Evolutionary conservation across 2,113 vertebrate species (phyloP).

Genomic region (Oncorhynchus mykiss): DNA sequence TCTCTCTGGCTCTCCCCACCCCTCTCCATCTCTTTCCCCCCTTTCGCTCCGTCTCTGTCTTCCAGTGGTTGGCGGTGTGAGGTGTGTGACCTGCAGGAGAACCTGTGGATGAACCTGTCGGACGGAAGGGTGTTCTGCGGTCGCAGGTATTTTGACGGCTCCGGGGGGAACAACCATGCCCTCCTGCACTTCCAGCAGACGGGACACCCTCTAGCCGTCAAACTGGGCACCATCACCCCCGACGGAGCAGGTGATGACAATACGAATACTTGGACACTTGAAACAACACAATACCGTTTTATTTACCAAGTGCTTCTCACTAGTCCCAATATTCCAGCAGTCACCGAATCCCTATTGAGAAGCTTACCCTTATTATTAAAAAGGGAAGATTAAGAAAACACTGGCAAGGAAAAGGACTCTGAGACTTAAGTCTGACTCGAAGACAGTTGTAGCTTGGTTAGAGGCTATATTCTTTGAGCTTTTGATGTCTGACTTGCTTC

Average conservation of each 20-base stretch:
- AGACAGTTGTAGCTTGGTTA: no score
- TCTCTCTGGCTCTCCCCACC: not conserved
- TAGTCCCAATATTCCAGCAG: no score
- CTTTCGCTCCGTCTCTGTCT: not conserved
- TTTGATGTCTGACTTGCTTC: not conserved
- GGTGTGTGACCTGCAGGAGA: slow-evolving; percentile 94
- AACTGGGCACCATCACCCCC: slow-evolving; percentile 96
- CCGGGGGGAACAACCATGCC: slow-evolving; percentile 95
- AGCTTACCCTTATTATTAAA: no score
- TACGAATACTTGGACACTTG: not conserved
- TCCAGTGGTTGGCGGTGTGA: slow-evolving; percentile 93
- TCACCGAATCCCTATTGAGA: no score
- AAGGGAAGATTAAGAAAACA: no score
- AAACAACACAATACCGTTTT: not conserved
- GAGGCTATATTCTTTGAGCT: not conserved
- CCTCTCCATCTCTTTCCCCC: no score
- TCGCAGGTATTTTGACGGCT: slow-evolving; percentile 94
- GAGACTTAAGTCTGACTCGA: no score
- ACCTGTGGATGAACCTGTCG: slow-evolving; percentile 96
- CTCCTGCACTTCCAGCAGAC: slow-evolving; percentile 90
- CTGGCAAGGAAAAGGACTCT: no score
- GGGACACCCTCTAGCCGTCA: slow-evolving; percentile 91
- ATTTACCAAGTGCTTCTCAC: not conserved
- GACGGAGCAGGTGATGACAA: slow-evolving; percentile 85
- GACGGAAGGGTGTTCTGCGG: slow-evolving; percentile 94